Base-by-base conservation (phyloP, 2,797 vertebrate genomes). In the Pseudopleuronectes americanus region DNA sequence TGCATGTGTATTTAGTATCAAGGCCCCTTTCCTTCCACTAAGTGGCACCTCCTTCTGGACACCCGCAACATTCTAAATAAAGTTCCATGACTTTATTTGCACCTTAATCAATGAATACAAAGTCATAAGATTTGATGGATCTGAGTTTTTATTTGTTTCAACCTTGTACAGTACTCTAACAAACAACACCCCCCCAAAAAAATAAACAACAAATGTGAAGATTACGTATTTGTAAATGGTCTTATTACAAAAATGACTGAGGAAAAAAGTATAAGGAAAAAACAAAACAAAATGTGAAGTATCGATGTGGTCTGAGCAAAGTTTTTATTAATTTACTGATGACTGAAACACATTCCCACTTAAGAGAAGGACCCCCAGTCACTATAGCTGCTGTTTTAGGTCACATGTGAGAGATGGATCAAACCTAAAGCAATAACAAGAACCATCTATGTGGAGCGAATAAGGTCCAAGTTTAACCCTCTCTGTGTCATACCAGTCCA, bases 161-260 rank as follows among this genome's bases (percentile, higher is more conserved):
- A 93, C 74, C 82, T 89, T 91, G 80, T 80, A 92, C 84, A 92
- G 76, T 88, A 89, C 83, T 90, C 85, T 93, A 94, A 93, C 89
- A 94, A 94, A 87, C 57, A 64, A 76, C 33, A 4, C 33, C 26
- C 26, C 24, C 21, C 45, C 23, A 43, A 47, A 36, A 56, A 43
- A 47, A 75, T 24, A 68, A 26, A 74, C 58, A 80, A 78, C 53
- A 78, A 77, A 4, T 60, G 67, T 69, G 71, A 71, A 51, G 68
- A 83, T 86, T 36, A 90, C 84, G 80, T 68, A 89, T 43, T 84
- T 81, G 88, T 70, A 79, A 87, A 90, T 84, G 79, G 43, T 86
- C 62, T 88, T 86, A 81, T 91, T 92, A 94, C 89, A 94, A 93
- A 90, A 79, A 75, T 36, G 56, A 54, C 43, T 22, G n/a, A 33